A percentile compares a stretch with the other conserved stretches of the same genome.
Evolutionary conservation across 2,113 vertebrate species (phyloP).

Genomic region (Periophthalmodon schlosseri): DNA sequence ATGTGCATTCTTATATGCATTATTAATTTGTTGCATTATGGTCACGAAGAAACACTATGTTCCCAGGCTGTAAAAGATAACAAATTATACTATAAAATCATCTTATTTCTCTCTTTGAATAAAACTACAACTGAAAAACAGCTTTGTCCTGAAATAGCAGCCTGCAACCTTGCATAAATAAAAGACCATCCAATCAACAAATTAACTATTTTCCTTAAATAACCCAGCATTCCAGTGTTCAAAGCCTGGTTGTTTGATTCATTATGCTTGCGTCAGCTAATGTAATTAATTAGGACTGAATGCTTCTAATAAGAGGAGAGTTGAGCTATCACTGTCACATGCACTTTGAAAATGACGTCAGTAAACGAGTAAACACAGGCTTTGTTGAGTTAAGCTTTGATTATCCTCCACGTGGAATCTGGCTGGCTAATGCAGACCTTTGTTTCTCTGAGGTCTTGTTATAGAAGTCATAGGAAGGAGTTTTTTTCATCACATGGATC

Average conservation of each 20-base stretch:
- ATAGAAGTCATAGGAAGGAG: constrained; percentile 31
- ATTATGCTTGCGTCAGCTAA: not conserved
- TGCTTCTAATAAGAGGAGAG: not conserved
- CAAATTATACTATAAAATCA: not conserved
- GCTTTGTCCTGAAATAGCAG: not conserved
- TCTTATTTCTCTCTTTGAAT: not conserved
- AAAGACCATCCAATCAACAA: constrained; percentile 6
- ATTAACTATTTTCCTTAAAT: constrained; percentile 3
- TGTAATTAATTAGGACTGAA: not conserved
- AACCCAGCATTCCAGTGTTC: constrained; percentile 1
- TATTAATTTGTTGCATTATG: not conserved
- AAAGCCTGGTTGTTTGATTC: not conserved
- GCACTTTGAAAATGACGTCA: not conserved
- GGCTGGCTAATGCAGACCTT: not conserved
- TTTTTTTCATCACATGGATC: constrained; percentile 31
- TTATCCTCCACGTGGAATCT: not conserved
- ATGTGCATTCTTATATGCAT: not conserved
- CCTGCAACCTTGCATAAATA: not conserved
- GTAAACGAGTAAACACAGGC: not conserved
- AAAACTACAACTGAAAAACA: not conserved
- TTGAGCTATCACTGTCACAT: not conserved
- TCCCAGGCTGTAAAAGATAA: not conserved
- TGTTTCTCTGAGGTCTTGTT: not conserved
- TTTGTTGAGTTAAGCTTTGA: not conserved
- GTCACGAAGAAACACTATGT: not conserved